Conservation (phyloP, 2,797 vertebrate genomes). For the Bucorvus abyssinicus region DNA sequence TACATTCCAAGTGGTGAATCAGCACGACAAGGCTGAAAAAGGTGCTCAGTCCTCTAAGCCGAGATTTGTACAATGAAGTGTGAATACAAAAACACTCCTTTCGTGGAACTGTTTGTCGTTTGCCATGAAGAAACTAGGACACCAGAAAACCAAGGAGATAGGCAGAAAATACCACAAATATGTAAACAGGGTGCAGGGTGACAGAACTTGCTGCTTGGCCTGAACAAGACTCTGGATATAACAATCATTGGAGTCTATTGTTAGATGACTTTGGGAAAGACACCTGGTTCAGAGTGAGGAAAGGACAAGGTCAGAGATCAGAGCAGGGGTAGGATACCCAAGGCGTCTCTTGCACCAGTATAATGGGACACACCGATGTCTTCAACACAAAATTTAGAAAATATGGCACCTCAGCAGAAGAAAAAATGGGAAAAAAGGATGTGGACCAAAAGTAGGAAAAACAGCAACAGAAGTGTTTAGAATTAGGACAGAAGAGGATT, state of each 20-base stretch:
- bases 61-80: neutral
- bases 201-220: neutral
- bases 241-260: neutral
- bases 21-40: neutral
- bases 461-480: neutral
- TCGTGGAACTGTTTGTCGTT: neutral
- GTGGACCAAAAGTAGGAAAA: neutral
- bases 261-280: neutral
- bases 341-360: neutral
- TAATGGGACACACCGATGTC: neutral
- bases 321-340: neutral
- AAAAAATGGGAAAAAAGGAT: neutral
- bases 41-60: neutral
- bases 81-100: neutral
- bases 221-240: neutral
- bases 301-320: neutral
- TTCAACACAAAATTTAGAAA: neutral
- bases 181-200: neutral
- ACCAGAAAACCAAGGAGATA: conserved; percentile 4
- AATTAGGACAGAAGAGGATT: neutral
- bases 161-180: neutral
- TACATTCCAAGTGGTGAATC: neutral
- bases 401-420: neutral
- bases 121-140: neutral
- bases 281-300: neutral